phyloP scores from a whole-genome alignment of 2,888 invertebrate species.

The Tipula confusa region DNA sequence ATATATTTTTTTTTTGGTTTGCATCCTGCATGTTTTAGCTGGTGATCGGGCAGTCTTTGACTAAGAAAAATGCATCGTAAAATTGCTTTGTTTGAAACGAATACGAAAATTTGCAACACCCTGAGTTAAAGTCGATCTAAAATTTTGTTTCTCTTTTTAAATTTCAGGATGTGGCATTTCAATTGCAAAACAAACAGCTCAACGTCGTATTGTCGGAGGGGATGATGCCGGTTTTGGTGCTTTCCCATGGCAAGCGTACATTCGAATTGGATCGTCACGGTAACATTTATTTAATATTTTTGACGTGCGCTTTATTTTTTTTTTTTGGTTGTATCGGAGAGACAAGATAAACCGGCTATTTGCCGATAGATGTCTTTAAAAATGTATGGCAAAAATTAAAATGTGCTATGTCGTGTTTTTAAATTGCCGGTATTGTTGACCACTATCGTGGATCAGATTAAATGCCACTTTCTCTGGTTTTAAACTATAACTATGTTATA shows the following conservation, averaged over 20 bases:
- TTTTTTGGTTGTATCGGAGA: too few relatives aligned
- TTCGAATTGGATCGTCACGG: conserved; percentile 86
- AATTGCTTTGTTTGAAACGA: conserved; percentile 28
- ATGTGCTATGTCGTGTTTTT: too few relatives aligned
- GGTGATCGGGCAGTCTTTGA: neutral
- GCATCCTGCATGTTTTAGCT: neutral
- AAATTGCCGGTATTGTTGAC: too few relatives aligned
- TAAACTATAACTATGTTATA: neutral
- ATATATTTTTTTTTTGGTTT: neutral
- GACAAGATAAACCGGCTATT: too few relatives aligned
- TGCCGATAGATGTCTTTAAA: too few relatives aligned
- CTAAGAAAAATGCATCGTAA: neutral
- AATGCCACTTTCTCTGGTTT: too few relatives aligned
- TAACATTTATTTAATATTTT: conserved; percentile 43
- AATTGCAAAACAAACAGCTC: conserved; percentile 77
- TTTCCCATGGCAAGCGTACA: conserved; percentile 95
- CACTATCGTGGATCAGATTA: too few relatives aligned
- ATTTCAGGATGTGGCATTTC: conserved; percentile 83
- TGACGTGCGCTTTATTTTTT: too few relatives aligned
- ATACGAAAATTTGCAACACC: neutral
- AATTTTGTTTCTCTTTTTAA: conserved; percentile 27
- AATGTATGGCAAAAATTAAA: too few relatives aligned
- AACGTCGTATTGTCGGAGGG: conserved; percentile 85
- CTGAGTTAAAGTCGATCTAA: neutral
- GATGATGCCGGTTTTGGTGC: conserved; percentile 92